phyloP scores from a whole-genome alignment of 2,888 invertebrate genomes.

The Deilephila porcellus region DNA sequence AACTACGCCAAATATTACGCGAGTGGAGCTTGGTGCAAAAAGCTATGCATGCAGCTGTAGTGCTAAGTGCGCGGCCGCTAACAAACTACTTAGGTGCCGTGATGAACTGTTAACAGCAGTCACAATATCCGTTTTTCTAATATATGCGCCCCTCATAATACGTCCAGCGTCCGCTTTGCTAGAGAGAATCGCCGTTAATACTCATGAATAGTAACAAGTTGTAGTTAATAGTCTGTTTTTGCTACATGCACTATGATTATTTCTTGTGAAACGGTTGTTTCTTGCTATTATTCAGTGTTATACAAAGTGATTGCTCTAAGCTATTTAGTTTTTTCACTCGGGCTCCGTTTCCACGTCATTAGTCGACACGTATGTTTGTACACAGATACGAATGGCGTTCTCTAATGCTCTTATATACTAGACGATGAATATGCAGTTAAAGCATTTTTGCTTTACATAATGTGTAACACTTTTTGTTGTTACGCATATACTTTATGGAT shows the following conservation, averaged over 20 bases:
- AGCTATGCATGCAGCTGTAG: neutral
- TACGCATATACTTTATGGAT: too few species aligned
- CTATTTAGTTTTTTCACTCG: constrained; percentile 63
- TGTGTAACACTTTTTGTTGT: neutral
- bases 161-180: constrained; percentile 38
- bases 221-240: constrained; percentile 70
- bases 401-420: neutral
- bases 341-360: constrained; percentile 75
- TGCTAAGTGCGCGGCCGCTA: neutral
- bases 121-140: constrained; percentile 47
- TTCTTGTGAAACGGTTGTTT: constrained; percentile 77
- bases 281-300: constrained; percentile 75
- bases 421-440: neutral
- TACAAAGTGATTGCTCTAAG: constrained; percentile 69
- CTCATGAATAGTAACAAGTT: constrained; percentile 71
- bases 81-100: constrained; percentile 34
- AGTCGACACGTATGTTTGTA: constrained; percentile 50
- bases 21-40: neutral
- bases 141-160: constrained; percentile 48
- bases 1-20: neutral
- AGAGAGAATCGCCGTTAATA: constrained; percentile 60
- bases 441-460: neutral
- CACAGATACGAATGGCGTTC: constrained; percentile 29
- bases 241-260: constrained; percentile 75
- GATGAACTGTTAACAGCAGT: constrained; percentile 42